Conservation (phyloP, 2,113 vertebrate genomes). For the Lophius piscatorius region DNA sequence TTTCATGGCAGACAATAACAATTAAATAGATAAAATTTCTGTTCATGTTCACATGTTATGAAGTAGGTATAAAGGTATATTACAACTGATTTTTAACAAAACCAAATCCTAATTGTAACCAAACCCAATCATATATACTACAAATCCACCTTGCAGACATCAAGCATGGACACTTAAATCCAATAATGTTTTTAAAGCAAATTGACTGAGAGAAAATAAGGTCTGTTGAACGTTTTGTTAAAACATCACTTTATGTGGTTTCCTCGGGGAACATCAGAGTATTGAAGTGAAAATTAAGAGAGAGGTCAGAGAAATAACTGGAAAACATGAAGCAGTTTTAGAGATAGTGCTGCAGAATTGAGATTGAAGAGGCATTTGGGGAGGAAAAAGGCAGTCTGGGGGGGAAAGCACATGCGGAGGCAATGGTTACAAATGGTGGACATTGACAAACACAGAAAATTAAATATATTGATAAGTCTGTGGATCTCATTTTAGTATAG, state of each 20-base stretch:
- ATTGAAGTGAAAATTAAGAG: conserved; percentile 14
- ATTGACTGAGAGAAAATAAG: no score
- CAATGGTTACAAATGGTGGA: conserved; percentile 24
- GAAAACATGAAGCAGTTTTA: conserved; percentile 27
- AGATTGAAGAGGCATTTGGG: conserved; percentile 50
- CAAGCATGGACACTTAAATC: no score
- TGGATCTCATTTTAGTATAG: conserved; percentile 13
- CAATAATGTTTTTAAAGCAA: conserved; percentile 1
- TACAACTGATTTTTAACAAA: no score
- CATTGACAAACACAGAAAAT: conserved; percentile 34
- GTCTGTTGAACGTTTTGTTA: conserved; percentile 28
- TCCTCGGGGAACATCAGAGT: conserved; percentile 16
- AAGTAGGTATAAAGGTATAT: no score
- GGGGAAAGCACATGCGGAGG: conserved; percentile 24
- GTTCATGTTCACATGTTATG: no score
- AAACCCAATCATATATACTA: no score
- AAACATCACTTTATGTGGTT: conserved; percentile 35
- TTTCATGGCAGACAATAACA: no score
- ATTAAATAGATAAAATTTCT: no score
- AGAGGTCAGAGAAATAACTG: conserved; percentile 14
- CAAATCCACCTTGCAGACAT: no score
- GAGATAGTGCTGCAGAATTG: conserved; percentile 37
- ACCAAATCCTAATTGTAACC: no score
- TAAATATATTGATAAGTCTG: conserved; percentile 31
- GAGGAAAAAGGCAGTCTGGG: background rate